These are phyloP conservation scores for Papilio polytes DNA, from an alignment of 1,140 invertebrate genomes.

Conservation along the genomic window DNA sequence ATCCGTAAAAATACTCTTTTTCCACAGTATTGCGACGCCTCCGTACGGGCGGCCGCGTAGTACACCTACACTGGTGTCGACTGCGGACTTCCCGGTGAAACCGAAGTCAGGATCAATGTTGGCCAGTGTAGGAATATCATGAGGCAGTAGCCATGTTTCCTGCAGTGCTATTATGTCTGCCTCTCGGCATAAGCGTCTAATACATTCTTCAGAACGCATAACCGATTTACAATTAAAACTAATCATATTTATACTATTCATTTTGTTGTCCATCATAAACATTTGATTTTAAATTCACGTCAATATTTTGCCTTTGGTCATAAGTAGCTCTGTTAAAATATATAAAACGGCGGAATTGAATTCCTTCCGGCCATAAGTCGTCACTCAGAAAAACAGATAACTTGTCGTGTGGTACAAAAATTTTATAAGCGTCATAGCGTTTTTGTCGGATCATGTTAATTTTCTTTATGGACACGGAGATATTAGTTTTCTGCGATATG, in stretches of 20 bases:
- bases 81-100: slow-evolving; percentile 41
- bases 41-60: slow-evolving; percentile 42
- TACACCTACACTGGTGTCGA: slow-evolving; percentile 37
- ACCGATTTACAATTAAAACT: slow-evolving; percentile 42
- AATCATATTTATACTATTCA: slow-evolving; percentile 20
- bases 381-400: slow-evolving; percentile 40
- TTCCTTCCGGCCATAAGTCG: slow-evolving; percentile 47
- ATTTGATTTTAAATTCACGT: background rate
- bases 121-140: slow-evolving; percentile 37
- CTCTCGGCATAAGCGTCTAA: background rate
- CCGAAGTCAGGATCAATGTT: slow-evolving; percentile 38
- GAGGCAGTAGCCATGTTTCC: slow-evolving; percentile 42
- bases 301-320: background rate
- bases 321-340: slow-evolving; percentile 32
- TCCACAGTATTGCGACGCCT: slow-evolving; percentile 43
- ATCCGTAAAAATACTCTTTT: slow-evolving; percentile 36
- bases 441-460: slow-evolving; percentile 45
- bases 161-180: background rate
- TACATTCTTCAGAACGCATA: background rate
- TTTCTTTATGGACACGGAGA: slow-evolving; percentile 38
- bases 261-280: background rate
- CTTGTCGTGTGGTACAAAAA: slow-evolving; percentile 45
- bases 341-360: slow-evolving; percentile 46
- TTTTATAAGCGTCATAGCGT: slow-evolving; percentile 46
- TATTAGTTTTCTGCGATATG: slow-evolving; percentile 31